These are phyloP conservation scores for Macroramphosus scolopax DNA, from an alignment of 2,797 vertebrate species.

Conservation along the genomic window DNA sequence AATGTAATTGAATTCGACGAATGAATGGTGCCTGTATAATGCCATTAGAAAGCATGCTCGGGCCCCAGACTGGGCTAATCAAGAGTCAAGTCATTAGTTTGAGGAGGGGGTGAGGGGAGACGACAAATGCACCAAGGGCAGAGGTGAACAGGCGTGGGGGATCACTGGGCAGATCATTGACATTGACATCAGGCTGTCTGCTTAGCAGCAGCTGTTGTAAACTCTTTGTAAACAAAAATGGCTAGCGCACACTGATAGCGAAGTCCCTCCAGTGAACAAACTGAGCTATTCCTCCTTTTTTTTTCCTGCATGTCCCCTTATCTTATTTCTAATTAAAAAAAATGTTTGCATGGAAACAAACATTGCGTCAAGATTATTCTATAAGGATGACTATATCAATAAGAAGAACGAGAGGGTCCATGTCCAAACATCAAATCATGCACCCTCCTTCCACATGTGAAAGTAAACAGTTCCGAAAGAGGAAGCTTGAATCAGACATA, in stretches of 20 bases:
- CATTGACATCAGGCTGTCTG: conserved; percentile 62
- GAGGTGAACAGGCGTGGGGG: conserved; percentile 37
- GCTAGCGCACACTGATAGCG: not conserved
- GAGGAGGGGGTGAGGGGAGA: conserved; percentile 23
- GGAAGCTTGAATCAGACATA: no score
- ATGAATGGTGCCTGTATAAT: conserved; percentile 74
- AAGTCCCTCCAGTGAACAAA: not conserved
- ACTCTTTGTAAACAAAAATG: conserved; percentile 49
- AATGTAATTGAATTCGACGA: conserved; percentile 78
- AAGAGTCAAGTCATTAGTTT: conserved; percentile 66
- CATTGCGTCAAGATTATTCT: no score
- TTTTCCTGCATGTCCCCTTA: no score
- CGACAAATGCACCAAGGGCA: conserved; percentile 12
- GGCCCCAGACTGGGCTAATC: conserved; percentile 61
- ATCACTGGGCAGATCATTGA: conserved; percentile 44
- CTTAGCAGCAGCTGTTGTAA: conserved; percentile 25
- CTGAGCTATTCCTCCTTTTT: no score
- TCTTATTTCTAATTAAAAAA: no score
- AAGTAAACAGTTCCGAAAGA: conserved; percentile 49
- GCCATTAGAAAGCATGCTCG: conserved; percentile 67
- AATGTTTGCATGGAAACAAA: no score
- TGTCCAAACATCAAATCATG: conserved; percentile 9
- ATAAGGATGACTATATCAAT: no score
- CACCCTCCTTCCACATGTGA: conserved; percentile 3
- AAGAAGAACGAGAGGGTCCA: no score